phyloP scores from a whole-genome alignment of 2,113 vertebrate species.

The Anseranas semipalmata region DNA sequence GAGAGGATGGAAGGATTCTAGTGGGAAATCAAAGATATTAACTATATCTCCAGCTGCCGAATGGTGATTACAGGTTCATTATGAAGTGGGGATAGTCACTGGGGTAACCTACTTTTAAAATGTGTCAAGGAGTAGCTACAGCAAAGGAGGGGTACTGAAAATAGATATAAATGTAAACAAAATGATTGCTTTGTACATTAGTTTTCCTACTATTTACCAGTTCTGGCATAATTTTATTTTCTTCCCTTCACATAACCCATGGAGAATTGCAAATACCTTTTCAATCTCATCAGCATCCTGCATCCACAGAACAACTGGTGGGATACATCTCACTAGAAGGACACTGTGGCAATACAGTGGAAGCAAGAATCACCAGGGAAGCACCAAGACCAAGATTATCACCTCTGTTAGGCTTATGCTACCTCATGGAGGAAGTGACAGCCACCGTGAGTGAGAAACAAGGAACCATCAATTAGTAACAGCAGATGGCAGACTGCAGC shows the following conservation, averaged over 20 bases:
- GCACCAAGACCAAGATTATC: background rate
- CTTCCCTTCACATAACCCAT: background rate
- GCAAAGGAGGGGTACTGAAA: background rate
- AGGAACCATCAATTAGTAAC: background rate
- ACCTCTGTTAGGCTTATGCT: background rate
- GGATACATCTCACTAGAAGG: background rate
- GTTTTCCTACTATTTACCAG: background rate
- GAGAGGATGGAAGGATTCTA: background rate
- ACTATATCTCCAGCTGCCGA: background rate
- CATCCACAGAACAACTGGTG: background rate
- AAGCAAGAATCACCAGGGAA: background rate
- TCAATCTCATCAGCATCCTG: background rate
- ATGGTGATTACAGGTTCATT: slow-evolving; percentile 29
- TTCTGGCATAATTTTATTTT: background rate
- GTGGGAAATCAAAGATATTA: slow-evolving; percentile 45
- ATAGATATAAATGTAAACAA: background rate
- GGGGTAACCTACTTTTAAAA: background rate
- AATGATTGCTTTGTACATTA: background rate
- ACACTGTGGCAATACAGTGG: background rate
- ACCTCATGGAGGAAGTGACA: background rate
- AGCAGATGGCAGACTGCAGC: background rate
- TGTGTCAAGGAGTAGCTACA: background rate
- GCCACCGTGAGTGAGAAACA: background rate
- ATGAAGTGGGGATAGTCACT: background rate
- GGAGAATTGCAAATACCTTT: background rate